Evolutionary conservation across 2,113 vertebrate genomes (phyloP).

Genomic region (Rafetus swinhoei): DNA sequence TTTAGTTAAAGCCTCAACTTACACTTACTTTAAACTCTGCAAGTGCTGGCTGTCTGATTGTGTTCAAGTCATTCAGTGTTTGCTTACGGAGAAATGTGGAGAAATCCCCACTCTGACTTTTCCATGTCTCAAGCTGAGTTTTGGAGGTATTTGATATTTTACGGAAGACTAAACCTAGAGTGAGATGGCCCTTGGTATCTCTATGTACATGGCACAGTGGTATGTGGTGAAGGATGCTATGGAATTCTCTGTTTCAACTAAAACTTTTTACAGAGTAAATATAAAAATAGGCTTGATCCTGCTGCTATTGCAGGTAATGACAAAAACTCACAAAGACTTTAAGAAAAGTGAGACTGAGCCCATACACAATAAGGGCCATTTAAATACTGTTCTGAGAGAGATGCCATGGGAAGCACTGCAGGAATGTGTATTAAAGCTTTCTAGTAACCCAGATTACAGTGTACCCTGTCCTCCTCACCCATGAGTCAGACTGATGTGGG

Average conservation of each 20-base stretch:
- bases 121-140: not conserved
- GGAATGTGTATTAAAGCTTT: not conserved
- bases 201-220: not conserved
- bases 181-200: not conserved
- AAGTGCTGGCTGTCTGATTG: not conserved
- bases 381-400: slow-evolving; percentile 27
- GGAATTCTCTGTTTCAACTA: not conserved
- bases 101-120: not conserved
- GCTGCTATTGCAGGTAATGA: not conserved
- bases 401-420: not conserved
- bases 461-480: not conserved
- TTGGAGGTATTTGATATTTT: not conserved
- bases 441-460: not conserved
- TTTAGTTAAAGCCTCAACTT: not conserved
- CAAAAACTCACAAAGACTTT: not conserved
- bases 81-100: not conserved
- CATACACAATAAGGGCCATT: slow-evolving; percentile 23
- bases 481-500: not conserved
- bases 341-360: slow-evolving; percentile 10
- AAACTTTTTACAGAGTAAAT: not conserved
- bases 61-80: not conserved
- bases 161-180: not conserved
- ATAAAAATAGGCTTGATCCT: not conserved
- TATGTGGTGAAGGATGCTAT: not conserved
- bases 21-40: not conserved